These are phyloP conservation scores for Acanthurus lineatus DNA, from an alignment of 2,797 vertebrate species.

Conservation along the genomic window DNA sequence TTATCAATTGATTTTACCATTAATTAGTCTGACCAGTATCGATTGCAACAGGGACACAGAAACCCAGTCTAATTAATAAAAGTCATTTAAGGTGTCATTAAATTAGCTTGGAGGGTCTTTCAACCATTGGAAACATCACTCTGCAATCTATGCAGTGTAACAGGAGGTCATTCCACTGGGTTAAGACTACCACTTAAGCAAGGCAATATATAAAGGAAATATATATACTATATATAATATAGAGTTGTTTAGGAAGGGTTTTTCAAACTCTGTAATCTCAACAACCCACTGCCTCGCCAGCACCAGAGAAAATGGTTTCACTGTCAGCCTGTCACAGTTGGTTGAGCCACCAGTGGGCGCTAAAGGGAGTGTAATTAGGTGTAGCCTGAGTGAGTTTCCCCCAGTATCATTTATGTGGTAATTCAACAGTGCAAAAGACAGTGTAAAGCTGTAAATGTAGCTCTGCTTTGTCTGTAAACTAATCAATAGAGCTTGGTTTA, in stretches of 20 bases:
- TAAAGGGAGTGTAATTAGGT: constrained; percentile 22
- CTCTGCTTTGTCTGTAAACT: not conserved
- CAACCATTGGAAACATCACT: not conserved
- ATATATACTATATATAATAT: no score
- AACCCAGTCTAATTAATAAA: constrained; percentile 37
- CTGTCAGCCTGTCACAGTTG: constrained; percentile 4
- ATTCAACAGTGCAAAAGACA: constrained; percentile 4
- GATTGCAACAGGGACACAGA: constrained; percentile 26
- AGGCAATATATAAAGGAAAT: no score
- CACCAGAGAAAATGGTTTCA: not conserved
- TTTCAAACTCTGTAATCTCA: not conserved
- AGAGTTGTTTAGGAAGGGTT: no score
- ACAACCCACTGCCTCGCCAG: not conserved
- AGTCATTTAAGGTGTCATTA: constrained; percentile 14
- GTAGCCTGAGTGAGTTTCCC: not conserved
- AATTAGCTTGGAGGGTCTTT: not conserved
- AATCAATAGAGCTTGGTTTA: no score
- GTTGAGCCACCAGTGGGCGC: constrained; percentile 74
- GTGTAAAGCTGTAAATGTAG: not conserved
- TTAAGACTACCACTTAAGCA: not conserved
- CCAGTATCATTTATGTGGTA: constrained; percentile 5
- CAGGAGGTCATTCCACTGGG: not conserved
- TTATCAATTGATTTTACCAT: constrained; percentile 68
- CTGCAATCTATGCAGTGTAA: not conserved
- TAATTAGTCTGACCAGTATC: constrained; percentile 70